phyloP scores from a whole-genome alignment of 2,797 vertebrate species.

The Gadopsis bispinosus region DNA sequence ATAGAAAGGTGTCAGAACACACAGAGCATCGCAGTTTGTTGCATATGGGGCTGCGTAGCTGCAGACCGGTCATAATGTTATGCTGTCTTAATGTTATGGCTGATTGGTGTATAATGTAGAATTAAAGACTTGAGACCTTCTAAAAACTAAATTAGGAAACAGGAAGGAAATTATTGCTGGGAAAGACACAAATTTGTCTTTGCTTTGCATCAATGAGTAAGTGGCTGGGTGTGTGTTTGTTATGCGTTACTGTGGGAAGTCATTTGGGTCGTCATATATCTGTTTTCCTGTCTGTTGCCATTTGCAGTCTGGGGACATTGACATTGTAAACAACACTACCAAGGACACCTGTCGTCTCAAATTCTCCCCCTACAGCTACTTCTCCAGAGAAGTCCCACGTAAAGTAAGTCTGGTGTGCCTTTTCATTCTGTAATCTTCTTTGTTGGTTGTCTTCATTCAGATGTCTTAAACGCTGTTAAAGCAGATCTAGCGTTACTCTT shows the following conservation, averaged over 20 bases:
- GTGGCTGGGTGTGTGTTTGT: background rate
- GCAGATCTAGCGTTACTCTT: background rate
- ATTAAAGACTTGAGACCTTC: background rate
- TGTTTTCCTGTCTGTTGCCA: slow-evolving; percentile 48
- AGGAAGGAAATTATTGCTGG: background rate
- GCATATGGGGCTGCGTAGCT: too few relatives aligned
- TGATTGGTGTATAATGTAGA: background rate
- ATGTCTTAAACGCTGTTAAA: slow-evolving; percentile 5
- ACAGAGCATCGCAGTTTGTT: too few relatives aligned
- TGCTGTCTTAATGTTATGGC: too few relatives aligned
- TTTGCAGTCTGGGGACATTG: slow-evolving; percentile 95
- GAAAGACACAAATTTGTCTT: slow-evolving; percentile 1
- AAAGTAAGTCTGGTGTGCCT: slow-evolving; percentile 84
- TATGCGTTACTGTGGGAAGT: background rate
- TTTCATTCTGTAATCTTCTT: slow-evolving; percentile 6
- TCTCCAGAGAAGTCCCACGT: slow-evolving; percentile 94
- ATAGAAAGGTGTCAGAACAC: too few relatives aligned
- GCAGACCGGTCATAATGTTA: too few relatives aligned
- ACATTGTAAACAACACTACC: slow-evolving; percentile 94
- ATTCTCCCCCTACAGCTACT: slow-evolving; percentile 97
- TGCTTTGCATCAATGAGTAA: background rate
- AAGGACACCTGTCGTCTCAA: slow-evolving; percentile 95
- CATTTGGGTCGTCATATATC: background rate
- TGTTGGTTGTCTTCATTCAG: background rate
- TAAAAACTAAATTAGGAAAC: background rate